Evolutionary conservation across 2,888 invertebrate genomes (phyloP), one percentile per base, ranked within the genome.

Genomic region (Himalopsyche kuldschensis): DNA sequence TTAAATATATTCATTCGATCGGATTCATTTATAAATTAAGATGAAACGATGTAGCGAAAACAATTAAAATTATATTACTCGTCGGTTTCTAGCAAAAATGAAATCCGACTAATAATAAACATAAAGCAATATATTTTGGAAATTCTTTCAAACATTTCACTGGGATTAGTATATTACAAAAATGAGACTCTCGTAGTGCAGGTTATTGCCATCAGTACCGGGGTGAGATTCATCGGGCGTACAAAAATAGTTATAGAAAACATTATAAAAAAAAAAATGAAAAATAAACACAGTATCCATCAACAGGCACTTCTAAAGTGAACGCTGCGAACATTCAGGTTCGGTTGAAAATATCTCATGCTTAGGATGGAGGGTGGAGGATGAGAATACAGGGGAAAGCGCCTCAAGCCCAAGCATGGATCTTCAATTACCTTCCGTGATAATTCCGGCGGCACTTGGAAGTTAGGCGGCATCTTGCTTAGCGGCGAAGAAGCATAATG

Each of bases 401-500:
- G 78, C 55, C 55, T 55, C 20, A 55, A 55, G 55, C 55, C 55
- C n/a, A 55, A 55, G 55, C 55, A 20, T 55, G n/a, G 55, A 20
- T 55, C 55, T 55, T 46, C 48, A 20, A 80, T 87, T 87, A 92
- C 92, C 91, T 91, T 92, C 91, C 92, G 91, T 89, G 91, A 91
- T 87, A 92, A 90, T 89, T 92, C 91, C 87, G 90, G 88, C 88
- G 92, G 92, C 89, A 92, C 91, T 84, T 88, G 89, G 82, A 90
- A 91, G 88, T 89, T 89, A 86, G 92, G 92, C 89, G 91, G 91
- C 90, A 90, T 89, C 90, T 91, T 91, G 90, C 91, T 91, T 84
- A 92, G 91, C 89, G 91, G 92, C 87, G 92, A 91, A 89, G 91
- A 90, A 84, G 92, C 91, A 90, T 90, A 91, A 90, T 91, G 91